Evolutionary conservation across 2,888 invertebrate species (phyloP), one percentile per base, ranked within the genome.

Genomic region (Auanema freiburgensis): DNA sequence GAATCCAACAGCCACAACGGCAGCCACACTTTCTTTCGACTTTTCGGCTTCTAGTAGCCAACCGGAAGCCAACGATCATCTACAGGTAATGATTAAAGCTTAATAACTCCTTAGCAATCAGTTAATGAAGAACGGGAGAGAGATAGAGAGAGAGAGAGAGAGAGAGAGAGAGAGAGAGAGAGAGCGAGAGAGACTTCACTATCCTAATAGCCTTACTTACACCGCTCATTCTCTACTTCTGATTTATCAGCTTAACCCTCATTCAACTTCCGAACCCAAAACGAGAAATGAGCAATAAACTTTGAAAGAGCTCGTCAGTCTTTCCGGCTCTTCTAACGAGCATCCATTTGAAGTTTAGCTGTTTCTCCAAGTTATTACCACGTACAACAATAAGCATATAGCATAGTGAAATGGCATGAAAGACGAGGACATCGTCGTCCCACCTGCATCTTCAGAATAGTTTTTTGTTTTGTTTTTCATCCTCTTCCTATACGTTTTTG

Each of bases 31-130:
- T 33, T 33, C 68, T 42, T 74, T 74, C 66, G 72, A 74, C 52
- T 74, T 72, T 59, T 64, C 67, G 54, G 64, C 74, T 46, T 65
- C 74, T 57, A 65, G 23, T 63, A 69, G 66, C 66, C 72, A 72
- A 46, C 71, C 71, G 23, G 71, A 72, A 51, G 66, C 67, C 57
- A 67, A 67, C 52, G 72, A 72, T 65, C 72, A 72, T 63, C 53
- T 72, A 16, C 69, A 69, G 72, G 72, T 72, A 23, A 2, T n/a
- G n/a, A n/a, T n/a, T n/a, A n/a, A n/a, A 33, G 33, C 33, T 33
- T 33, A 8, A 33, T 33, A n/a, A n/a, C n/a, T n/a, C n/a, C n/a
- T n/a, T n/a, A n/a, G n/a, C n/a, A n/a, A n/a, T n/a, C n/a, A n/a
- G n/a, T n/a, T n/a, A n/a, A n/a, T n/a, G n/a, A n/a, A n/a, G n/a